Base-by-base conservation (phyloP, 2,113 vertebrate species). In the Asarcornis scutulata region DNA sequence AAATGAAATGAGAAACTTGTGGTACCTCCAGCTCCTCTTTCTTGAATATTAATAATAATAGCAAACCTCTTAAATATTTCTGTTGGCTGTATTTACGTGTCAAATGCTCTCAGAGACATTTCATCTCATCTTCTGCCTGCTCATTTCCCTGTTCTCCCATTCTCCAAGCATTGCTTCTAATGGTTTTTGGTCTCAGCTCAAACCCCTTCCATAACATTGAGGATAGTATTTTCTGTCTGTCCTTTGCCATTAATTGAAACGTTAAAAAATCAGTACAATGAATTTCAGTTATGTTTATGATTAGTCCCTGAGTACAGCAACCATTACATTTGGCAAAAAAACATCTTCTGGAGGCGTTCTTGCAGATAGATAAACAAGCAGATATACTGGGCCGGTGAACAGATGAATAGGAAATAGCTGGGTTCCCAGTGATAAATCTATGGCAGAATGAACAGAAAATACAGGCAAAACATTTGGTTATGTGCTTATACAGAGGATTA, bases 261-360 rank as follows among this genome's bases (percentile, higher is more conserved):
- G 46, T 86, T 55, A 95, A 86, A 82, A 83, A 73, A 89, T 75
- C 80, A 91, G 64, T 62, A 23, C 83, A 88, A 69, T 95, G 95
- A 95, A 94, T 97, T 97, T 97, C 94, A 72, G 80, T 82, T 86
- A 88, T 1, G 1, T 97, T 97, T 97, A 91, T 94, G 93, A 93
- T 97, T 84, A 93, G 94, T 92, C 91, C 96, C 95, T 3, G 1
- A 91, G 82, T 93, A 52, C 86, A 91, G 69, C 86, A 71, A 17
- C 69, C 11, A 31, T 76, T 25, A 4, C 63, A 13, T 94, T 96
- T 95, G 97, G 95, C 95, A 74, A 26, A 25, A 77, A 84, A 84
- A 10, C n/a, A 8, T 92, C 95, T 96, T 84, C 77, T 83, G 91
- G 88, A 95, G 68, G 88, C 73, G 7, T 88, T n/a, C 93, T 95